These are phyloP conservation scores for Zophobas morio DNA, from an alignment of 1,140 invertebrate species.

Conservation along the genomic window DNA sequence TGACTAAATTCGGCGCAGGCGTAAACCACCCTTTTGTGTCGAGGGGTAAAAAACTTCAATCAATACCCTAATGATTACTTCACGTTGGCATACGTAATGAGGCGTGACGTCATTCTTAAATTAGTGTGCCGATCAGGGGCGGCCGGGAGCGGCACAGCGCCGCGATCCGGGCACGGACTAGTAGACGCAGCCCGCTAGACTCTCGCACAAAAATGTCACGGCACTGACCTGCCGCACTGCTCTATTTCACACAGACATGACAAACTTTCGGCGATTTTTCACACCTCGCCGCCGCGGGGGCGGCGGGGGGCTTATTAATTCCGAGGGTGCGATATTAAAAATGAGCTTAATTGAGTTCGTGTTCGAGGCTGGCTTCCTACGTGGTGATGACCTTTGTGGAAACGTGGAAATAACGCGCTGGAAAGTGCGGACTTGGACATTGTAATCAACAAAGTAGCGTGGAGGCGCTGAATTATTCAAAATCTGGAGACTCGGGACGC, in stretches of 20 bases:
- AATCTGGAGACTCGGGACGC: too few species aligned
- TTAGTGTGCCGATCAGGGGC: constrained; percentile 50
- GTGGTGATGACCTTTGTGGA: too few species aligned
- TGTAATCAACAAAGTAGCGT: too few species aligned
- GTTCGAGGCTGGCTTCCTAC: too few species aligned
- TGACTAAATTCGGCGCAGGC: constrained; percentile 59
- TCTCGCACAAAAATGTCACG: constrained; percentile 16
- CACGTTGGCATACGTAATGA: constrained; percentile 65
- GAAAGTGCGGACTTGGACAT: too few species aligned
- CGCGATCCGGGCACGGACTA: constrained; percentile 21
- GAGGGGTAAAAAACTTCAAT: constrained; percentile 63
- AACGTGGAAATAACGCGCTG: too few species aligned
- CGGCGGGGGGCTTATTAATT: too few species aligned
- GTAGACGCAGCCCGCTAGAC: neutral
- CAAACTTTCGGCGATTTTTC: neutral
- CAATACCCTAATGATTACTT: constrained; percentile 65
- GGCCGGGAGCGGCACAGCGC: constrained; percentile 13
- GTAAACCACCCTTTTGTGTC: constrained; percentile 50
- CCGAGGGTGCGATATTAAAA: too few species aligned
- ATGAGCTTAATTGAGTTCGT: too few species aligned
- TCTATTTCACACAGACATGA: neutral
- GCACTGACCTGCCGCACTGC: constrained; percentile 7
- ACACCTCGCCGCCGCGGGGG: neutral
- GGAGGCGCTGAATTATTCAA: too few species aligned
- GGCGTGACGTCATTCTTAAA: constrained; percentile 63